Evolutionary conservation across 2,888 invertebrate species (phyloP).

Genomic region (Megalurothrips usitatus): DNA sequence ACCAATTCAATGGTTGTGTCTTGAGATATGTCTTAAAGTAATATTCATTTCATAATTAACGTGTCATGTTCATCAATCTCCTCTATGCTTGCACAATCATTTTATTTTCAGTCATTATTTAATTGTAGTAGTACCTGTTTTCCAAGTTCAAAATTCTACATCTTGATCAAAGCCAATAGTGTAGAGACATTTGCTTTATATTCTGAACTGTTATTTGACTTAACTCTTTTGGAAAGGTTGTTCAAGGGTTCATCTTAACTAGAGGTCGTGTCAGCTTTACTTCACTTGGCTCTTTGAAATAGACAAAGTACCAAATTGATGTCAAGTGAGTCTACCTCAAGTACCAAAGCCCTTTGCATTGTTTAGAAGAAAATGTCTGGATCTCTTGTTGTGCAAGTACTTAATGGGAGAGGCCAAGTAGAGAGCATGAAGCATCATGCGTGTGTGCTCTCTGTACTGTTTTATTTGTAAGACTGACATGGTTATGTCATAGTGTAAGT

Average conservation of each 20-base stretch:
- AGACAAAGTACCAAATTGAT: no score
- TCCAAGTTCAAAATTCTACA: neutral
- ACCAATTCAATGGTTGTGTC: slow-evolving; percentile 2
- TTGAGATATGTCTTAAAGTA: neutral
- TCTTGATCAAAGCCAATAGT: neutral
- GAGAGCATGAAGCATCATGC: neutral
- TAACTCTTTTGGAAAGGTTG: no score
- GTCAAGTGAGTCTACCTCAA: no score
- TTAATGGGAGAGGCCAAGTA: neutral
- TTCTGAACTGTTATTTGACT: neutral
- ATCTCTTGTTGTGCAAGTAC: neutral
- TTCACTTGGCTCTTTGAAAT: no score
- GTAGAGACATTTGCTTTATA: neutral
- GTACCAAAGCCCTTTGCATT: neutral
- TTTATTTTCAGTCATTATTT: neutral
- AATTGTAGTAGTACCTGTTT: slow-evolving; percentile 5
- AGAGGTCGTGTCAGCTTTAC: no score
- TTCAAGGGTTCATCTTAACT: no score
- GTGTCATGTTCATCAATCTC: neutral
- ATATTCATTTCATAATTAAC: neutral
- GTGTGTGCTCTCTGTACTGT: slow-evolving; percentile 11
- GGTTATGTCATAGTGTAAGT: slow-evolving; percentile 17
- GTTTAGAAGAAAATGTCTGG: neutral
- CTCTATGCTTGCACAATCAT: neutral
- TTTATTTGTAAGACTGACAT: slow-evolving; percentile 24